A percentile compares a stretch with the other conserved stretches of the same genome.
Conservation (phyloP, 1,140 invertebrate genomes). For the Drosophila nigromelanica region DNA sequence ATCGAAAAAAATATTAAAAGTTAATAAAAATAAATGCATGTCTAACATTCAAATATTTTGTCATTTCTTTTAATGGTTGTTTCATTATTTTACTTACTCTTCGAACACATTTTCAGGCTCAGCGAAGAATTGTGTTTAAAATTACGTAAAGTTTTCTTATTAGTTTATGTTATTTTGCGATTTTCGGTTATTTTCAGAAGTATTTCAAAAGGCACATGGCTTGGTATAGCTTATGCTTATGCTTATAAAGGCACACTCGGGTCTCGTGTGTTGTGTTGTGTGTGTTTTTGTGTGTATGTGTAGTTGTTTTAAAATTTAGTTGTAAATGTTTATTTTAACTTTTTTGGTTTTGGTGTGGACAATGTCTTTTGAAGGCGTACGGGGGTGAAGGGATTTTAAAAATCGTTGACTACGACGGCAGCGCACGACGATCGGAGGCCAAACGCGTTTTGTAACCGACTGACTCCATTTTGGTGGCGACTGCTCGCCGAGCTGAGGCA, state of each 20-base stretch:
- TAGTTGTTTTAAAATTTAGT: conserved; percentile 25
- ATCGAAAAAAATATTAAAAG: no score
- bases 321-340: conserved; percentile 17
- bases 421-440: conserved; percentile 46
- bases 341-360: conserved; percentile 14
- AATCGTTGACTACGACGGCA: conserved; percentile 78
- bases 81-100: conserved; percentile 78
- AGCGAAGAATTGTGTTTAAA: conserved; percentile 41
- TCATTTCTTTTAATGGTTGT: no score
- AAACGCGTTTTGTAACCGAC: conserved; percentile 1
- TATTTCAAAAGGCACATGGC: conserved; percentile 59
- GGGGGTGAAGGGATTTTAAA: conserved; percentile 72
- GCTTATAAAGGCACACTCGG: conserved; percentile 72
- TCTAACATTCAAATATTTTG: conserved; percentile 3
- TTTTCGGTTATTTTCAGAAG: conserved; percentile 30
- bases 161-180: conserved; percentile 8
- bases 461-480: conserved; percentile 29
- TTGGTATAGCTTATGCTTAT: conserved; percentile 46
- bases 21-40: no score
- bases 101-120: conserved; percentile 49
- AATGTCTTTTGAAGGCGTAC: conserved; percentile 43
- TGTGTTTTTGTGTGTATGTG: conserved; percentile 37
- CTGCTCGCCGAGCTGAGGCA: conserved; percentile 78
- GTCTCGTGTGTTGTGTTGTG: conserved; percentile 41
- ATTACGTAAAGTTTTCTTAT: conserved; percentile 27